Evolutionary conservation across 2,888 invertebrate genomes (phyloP), one percentile per base, ranked within the genome.

Genomic region (Lasius platythorax): DNA sequence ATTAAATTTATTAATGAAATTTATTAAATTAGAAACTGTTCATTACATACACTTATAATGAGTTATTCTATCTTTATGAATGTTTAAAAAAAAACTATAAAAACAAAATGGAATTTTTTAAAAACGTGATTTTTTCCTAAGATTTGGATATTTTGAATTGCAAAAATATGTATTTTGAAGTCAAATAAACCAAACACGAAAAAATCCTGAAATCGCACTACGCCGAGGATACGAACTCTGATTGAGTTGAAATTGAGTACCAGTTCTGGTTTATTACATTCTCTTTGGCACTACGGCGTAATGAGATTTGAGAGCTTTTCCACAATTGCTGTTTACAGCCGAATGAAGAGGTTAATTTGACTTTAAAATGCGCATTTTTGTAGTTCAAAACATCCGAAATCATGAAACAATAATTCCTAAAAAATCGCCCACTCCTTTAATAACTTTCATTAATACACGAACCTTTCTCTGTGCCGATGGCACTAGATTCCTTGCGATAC

Each of bases 301-400:
- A 58, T 58, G 58, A 58, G 58, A 58, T 58, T 58, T 58, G 58
- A 58, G 28, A 58, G 23, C 58, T 58, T 58, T 28, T 58, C 11
- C 3, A 58, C 58, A 58, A 58, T 58, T 58, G 23, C 23, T 58
- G 23, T 58, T 56, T 58, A 58, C 28, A 58, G 11, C 28, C 28
- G 3, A 58, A 58, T 23, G 11, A 56, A 56, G 23, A 3, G 23
- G 9, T 56, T 56, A 56, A 56, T 56, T 56, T 23, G 9, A 56
- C 9, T 56, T 56, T 23, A 56, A 56, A 56, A 56, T 56, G 33
- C 33, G 33, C 33, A 33, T 33, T 9, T 56, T 56, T 56, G 56
- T 56, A 3, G 23, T 56, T 56, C 15, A 56, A 28, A 58, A 28
- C 28, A 56, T 58, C 28, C 12, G 18, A 28, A 58, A 58, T 58